Evolutionary conservation across 2,888 invertebrate species (phyloP), one percentile per base, ranked within the genome.

Genomic region (Helleia helle): DNA sequence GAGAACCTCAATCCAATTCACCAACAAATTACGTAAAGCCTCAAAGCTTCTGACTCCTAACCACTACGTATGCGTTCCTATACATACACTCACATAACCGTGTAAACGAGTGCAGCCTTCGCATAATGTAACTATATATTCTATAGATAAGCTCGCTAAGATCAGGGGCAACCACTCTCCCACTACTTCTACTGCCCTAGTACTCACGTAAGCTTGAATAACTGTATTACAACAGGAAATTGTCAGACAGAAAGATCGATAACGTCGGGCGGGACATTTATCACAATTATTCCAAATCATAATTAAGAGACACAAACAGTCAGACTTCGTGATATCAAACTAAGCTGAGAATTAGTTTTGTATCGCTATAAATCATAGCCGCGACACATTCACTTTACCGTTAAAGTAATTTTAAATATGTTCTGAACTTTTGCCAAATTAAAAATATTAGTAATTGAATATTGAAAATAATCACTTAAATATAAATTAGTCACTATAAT

Each of bases 1-100:
- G 49, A 53, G 58, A 67, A 59, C 59, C 56, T 63, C 64, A 66
- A 73, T 72, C 60, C 65, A 71, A 74, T 75, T 68, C 67, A 67
- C 59, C 64, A 63, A 63, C 72, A 73, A 76, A 76, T 79, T 72
- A 76, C 72, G 70, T 71, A 76, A 74, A 73, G 67, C 71, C 62
- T 71, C 68, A 71, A 71, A 71, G 74, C 71, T 67, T 61, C 61
- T 65, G 66, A 64, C 61, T 66, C 51, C 59, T 59, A 59, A 62
- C 62, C 57, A 52, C 58, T 54, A 52, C 49, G 48, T 51, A 47
- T 41, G 47, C 48, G 41, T 58, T 55, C 49, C 39, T 55, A 58
- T 52, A 56, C 49, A 46, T 50, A 50, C 60, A 58, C 62, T 59
- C 58, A 61, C 55, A 59, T 54, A 47, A 48, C 52, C 59, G 61